Base-by-base conservation (phyloP, 2,797 vertebrate genomes). In the Eleutherodactylus coqui region DNA sequence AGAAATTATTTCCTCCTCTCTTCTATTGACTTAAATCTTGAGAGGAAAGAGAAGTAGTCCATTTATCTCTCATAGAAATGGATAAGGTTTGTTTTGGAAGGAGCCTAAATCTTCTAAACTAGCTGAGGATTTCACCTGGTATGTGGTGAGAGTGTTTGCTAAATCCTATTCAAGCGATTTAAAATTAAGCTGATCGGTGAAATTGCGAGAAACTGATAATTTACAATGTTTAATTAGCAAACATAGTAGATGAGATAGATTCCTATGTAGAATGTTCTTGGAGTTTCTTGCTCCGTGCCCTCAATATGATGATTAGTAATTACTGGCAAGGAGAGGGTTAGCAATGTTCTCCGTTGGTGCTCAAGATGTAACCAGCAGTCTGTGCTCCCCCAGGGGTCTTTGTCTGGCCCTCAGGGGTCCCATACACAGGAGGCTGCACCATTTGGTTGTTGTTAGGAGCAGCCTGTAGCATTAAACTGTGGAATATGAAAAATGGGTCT, bases 401-500 rank as follows among this genome's bases (percentile, higher is more conserved):
- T 53, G 34, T 55, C 80, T 43, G 69, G 21, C 49, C 69, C 80
- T 55, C 49, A 1, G 51, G 60, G 64, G 62, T 43, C 86, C 73
- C 69, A 64, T 53, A 80, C 86, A 87, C 86, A 84, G 86, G 86
- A 85, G 86, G 86, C 80, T 69, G 86, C 77, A 47, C 76, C 86
- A 87, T 84, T 87, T 87, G 86, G 83, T 84, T 36, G 86, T 87
- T 49, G 70, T 81, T 73, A 77, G 86, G 86, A 73, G 82, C 77
- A 80, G 86, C 86, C 86, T 76, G 76, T 87, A 83, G 86, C 82
- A 81, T 73, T 32, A 53, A 87, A 87, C 67, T 80, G 82, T 43
- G 60, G 76, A 81, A 87, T 51, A 87, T 84, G 86, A 87, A 84
- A 87, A 87, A 87, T 87, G 86, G 86, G 86, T 84, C 86, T 87